Evolutionary conservation across 30 jellyfish, hydroid and myxozoan genomes (phyloP), one percentile per base, ranked within the genome.

Genomic region (Chrysaora quinquecirrha): DNA sequence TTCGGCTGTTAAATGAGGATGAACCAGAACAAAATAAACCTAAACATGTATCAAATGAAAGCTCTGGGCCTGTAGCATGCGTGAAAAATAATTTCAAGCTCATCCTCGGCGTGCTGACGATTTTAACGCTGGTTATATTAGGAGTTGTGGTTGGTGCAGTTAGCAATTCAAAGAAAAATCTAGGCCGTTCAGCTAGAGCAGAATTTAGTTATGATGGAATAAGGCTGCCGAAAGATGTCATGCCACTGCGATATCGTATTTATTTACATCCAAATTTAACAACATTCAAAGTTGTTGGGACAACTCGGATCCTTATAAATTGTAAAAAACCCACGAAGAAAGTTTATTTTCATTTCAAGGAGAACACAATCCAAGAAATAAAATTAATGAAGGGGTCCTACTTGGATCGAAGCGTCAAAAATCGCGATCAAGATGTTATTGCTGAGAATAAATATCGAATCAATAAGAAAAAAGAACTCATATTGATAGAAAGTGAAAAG

Each of bases 201-300:
- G 82, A 71, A 14, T 86, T 90, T 38, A 87, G 88, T 1, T 94
- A 87, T 62, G 38, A 84, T 14, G 82, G 72, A 6, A 33, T 94
- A 35, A 62, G 97, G 43, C 78, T 94, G 20, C 99, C 99, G 20
- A 71, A 64, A 20, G 90, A 87, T 56, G 64, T 94, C 18, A 76
- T 72, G 38, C 99, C 99, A 1, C 46, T 75, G 78, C 32, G 71
- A 33, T 94, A 94, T 46, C 56, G 89, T 11, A 49, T 94, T 1
- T 88, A 64, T 80, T 48, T 94, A 70, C 99, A 94, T 64, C 99
- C 99, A 48, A 94, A 94, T 63, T 67, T 94, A 54, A 94, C 99
- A 62, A 84, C 93, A 1, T 76, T 76, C 71, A 72, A 65, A 3
- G 89, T 87, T 23, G 23, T 87, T 61, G 99, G 99, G 2, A 23